A percentile compares a stretch with the other conserved stretches of the same genome.
Evolutionary conservation across 2,113 vertebrate species (phyloP).

Genomic region (Oncorhynchus mykiss): DNA sequence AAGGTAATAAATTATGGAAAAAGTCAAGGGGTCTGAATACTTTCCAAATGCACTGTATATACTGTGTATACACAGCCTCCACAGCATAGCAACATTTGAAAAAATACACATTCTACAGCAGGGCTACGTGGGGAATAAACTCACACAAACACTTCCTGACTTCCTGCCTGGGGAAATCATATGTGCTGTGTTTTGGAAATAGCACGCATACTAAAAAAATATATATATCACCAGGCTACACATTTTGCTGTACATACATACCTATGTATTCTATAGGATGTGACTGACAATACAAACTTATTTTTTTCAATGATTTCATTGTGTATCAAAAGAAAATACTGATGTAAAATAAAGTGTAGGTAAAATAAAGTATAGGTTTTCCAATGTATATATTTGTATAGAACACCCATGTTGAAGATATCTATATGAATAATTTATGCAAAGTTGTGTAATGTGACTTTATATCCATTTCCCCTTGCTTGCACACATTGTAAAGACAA

Average conservation of each 20-base stretch:
- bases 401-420: not conserved
- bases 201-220: not conserved
- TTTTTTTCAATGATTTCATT: not conserved
- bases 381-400: not conserved
- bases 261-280: not conserved
- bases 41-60: too few relatives aligned
- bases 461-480: constrained; percentile 30
- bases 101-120: constrained; percentile 54
- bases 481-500: constrained; percentile 38
- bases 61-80: too few relatives aligned
- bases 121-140: constrained; percentile 1
- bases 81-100: constrained; percentile 24
- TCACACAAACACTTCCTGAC: constrained; percentile 37
- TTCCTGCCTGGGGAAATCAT: constrained; percentile 16
- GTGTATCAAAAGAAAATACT: not conserved
- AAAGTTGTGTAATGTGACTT: constrained; percentile 36
- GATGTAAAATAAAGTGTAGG: not conserved
- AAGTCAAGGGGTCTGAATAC: too few relatives aligned
- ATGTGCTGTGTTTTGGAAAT: constrained; percentile 13
- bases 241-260: constrained; percentile 41
- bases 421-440: constrained; percentile 56
- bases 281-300: not conserved
- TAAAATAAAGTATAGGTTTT: not conserved
- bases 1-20: too few relatives aligned
- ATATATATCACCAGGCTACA: not conserved